phyloP scores from a whole-genome alignment of 1,140 invertebrate species.

The Papilio aristodemus region DNA sequence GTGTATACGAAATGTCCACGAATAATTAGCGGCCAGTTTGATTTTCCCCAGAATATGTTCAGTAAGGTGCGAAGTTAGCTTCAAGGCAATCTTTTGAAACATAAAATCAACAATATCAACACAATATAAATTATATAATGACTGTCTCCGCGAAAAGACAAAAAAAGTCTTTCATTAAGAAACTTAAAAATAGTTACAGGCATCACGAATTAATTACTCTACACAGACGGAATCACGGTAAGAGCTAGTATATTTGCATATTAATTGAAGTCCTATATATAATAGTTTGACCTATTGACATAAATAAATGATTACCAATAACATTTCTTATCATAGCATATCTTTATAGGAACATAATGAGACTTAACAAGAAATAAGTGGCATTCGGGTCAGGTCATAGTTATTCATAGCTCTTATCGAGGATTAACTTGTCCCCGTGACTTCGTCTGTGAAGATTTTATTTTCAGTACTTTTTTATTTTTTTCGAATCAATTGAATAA shows the following conservation, averaged over 20 bases:
- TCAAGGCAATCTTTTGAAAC: too few relatives aligned
- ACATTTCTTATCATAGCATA: background rate
- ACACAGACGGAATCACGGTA: background rate
- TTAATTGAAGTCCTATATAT: background rate
- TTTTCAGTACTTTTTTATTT: too few relatives aligned
- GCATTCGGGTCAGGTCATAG: background rate
- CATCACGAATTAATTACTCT: background rate
- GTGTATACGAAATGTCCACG: background rate
- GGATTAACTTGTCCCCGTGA: background rate
- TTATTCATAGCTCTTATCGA: background rate
- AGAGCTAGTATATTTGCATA: background rate
- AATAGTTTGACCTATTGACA: background rate
- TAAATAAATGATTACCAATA: background rate
- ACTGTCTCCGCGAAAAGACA: too few relatives aligned
- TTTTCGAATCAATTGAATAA: too few relatives aligned
- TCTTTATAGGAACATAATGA: background rate
- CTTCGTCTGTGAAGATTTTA: background rate
- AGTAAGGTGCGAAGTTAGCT: background rate
- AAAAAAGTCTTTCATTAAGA: too few relatives aligned
- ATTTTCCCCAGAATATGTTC: background rate
- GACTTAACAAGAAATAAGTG: conserved; percentile 1
- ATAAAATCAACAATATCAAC: too few relatives aligned
- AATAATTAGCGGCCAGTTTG: conserved; percentile 1
- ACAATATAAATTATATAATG: too few relatives aligned
- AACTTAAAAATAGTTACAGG: background rate